phyloP scores from a whole-genome alignment of 2,797 vertebrate genomes.

The Fundulus diaphanus region DNA sequence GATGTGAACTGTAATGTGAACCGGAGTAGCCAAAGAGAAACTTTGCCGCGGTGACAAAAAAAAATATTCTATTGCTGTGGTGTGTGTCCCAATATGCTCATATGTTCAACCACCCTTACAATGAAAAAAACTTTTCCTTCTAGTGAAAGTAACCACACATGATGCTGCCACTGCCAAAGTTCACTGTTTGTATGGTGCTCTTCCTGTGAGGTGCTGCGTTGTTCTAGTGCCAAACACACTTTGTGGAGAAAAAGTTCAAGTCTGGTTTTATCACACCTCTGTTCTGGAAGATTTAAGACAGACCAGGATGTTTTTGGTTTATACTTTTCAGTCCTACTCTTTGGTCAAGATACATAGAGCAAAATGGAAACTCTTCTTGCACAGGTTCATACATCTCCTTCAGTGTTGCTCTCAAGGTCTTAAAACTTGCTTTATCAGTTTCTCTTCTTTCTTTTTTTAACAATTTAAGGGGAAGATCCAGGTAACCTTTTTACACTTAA shows the following conservation, averaged over 20 bases:
- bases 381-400: not conserved
- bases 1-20: no score
- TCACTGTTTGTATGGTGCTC: not conserved
- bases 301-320: not conserved
- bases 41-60: no score
- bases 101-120: not conserved
- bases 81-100: no score
- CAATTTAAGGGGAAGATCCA: no score
- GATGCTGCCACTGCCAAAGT: not conserved
- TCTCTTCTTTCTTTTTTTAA: no score
- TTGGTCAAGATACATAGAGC: not conserved
- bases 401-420: not conserved
- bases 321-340: not conserved
- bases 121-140: not conserved
- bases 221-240: no score
- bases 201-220: no score
- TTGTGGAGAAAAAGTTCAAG: no score
- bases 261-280: not conserved
- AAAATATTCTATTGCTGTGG: no score
- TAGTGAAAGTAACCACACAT: not conserved
- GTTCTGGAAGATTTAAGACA: not conserved
- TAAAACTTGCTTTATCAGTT: not conserved
- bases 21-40: no score
- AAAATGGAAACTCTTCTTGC: not conserved
- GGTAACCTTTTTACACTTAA: not conserved